Evolutionary conservation across 2,113 vertebrate species (phyloP).

Genomic region (Rhinoptilus africanus): DNA sequence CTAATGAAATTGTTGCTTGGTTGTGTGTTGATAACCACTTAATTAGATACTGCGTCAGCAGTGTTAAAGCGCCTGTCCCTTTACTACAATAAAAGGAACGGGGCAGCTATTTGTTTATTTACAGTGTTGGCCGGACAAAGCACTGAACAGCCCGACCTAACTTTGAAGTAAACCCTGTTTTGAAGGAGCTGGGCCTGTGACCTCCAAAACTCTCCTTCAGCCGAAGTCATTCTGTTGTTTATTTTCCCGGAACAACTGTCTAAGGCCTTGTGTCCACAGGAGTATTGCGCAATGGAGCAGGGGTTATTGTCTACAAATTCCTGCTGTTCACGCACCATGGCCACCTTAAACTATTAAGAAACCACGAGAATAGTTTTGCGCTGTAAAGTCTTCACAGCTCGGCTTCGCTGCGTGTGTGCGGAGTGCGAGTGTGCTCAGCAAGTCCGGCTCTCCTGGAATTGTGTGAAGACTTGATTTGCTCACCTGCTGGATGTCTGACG

Average conservation of each 20-base stretch:
- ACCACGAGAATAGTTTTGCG: background rate
- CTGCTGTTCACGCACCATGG: background rate
- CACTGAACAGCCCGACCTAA: background rate
- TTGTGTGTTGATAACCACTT: background rate
- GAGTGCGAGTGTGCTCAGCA: accelerated
- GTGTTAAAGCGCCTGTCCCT: background rate
- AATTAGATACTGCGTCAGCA: background rate
- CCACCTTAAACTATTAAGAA: accelerated
- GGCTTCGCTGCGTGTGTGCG: accelerated
- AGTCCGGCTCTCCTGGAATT: background rate
- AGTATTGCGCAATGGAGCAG: background rate
- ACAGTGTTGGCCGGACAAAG: background rate
- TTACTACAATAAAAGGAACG: background rate
- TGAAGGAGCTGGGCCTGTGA: background rate
- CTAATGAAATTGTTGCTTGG: background rate
- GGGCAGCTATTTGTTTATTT: background rate
- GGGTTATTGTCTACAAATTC: background rate
- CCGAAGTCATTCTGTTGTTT: background rate
- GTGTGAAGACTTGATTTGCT: accelerated
- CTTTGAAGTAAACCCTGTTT: background rate
- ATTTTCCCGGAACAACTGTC: background rate
- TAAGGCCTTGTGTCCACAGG: background rate
- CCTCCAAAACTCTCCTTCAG: background rate
- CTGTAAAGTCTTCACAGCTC: accelerated
- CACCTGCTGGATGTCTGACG: background rate